Conservation (phyloP, 2,113 vertebrate genomes). For the Oreocharis arfaki region DNA sequence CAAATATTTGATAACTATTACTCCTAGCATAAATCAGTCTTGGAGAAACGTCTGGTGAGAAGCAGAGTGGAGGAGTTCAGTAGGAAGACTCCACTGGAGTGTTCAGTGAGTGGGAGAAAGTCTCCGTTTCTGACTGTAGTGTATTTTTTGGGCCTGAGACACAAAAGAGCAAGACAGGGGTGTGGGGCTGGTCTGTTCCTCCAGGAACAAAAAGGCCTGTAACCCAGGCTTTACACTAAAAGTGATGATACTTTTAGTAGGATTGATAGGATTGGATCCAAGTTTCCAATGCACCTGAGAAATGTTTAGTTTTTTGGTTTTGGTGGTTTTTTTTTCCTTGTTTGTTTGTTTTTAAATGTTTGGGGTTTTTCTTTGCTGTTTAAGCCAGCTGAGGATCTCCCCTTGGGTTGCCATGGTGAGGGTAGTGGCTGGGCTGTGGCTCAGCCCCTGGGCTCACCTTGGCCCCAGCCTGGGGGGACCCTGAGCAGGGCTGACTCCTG, state of each 20-base stretch:
- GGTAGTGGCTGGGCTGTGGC: background rate
- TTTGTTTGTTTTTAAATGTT: background rate
- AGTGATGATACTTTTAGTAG: background rate
- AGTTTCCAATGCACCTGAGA: background rate
- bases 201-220: background rate
- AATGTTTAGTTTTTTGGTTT: accelerated
- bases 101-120: background rate
- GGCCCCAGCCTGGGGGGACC: background rate
- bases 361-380: background rate
- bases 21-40: background rate
- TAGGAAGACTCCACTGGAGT: background rate
- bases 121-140: background rate
- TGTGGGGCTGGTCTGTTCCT: background rate
- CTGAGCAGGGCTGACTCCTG: background rate
- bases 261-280: background rate
- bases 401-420: accelerated
- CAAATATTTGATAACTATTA: background rate
- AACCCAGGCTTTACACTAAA: background rate
- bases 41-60: background rate
- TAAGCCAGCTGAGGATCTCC: background rate
- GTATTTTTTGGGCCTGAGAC: background rate
- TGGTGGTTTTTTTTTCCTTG: accelerated
- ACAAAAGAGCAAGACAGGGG: background rate
- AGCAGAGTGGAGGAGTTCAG: background rate
- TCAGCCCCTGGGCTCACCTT: background rate